Conservation (phyloP, 1,140 invertebrate species). For the Tachypleus tridentatus region DNA sequence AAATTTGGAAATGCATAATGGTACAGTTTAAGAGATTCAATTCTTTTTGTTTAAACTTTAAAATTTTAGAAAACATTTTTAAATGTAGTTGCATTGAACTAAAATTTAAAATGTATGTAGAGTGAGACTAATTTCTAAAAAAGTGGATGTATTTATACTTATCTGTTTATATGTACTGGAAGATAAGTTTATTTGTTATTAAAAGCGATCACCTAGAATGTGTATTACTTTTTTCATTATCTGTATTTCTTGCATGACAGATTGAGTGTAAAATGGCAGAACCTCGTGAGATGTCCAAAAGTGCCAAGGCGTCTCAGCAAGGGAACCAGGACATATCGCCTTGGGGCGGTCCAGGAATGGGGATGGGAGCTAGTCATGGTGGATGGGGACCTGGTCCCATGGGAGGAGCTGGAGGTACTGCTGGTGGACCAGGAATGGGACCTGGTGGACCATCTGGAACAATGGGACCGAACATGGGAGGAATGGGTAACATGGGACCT, state of each 20-base stretch:
- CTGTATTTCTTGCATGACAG: slow-evolving; percentile 33
- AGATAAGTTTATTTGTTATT: slow-evolving; percentile 10
- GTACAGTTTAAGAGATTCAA: too few relatives aligned
- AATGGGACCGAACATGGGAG: slow-evolving; percentile 12
- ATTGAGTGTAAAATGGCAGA: slow-evolving; percentile 87
- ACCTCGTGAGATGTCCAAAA: slow-evolving; percentile 57
- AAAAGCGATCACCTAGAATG: background rate
- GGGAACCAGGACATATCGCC: slow-evolving; percentile 3
- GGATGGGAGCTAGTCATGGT: background rate
- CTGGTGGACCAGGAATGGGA: slow-evolving; percentile 39
- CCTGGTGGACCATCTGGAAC: slow-evolving; percentile 6
- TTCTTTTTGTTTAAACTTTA: too few relatives aligned
- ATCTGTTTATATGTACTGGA: slow-evolving; percentile 8
- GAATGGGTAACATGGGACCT: slow-evolving; percentile 26
- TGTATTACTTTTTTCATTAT: slow-evolving; percentile 1
- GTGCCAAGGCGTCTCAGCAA: background rate
- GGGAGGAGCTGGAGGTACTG: slow-evolving; percentile 56
- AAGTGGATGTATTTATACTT: too few relatives aligned
- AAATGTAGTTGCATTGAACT: too few relatives aligned
- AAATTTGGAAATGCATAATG: too few relatives aligned
- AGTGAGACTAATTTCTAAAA: too few relatives aligned
- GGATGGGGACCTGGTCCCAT: slow-evolving; percentile 42
- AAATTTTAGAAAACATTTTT: too few relatives aligned
- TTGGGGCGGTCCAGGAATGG: slow-evolving; percentile 49
- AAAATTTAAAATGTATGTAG: too few relatives aligned